These are phyloP conservation scores for Helicoverpa armigera DNA, from an alignment of 1,140 invertebrate species.

Conservation along the genomic window DNA sequence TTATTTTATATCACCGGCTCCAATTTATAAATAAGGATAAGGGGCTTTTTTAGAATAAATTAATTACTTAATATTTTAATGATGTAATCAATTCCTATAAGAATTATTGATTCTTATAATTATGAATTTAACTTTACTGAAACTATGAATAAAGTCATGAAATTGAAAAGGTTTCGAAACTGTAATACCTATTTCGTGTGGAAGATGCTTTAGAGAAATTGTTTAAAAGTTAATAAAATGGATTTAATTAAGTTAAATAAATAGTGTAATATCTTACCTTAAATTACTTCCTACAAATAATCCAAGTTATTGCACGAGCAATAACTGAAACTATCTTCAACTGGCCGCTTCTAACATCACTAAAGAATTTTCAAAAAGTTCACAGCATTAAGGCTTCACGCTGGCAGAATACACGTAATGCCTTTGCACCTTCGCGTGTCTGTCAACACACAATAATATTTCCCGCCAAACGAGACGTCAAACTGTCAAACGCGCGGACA, in stretches of 20 bases:
- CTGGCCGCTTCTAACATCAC: slow-evolving; percentile 75
- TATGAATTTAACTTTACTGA: no score
- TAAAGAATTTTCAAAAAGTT: slow-evolving; percentile 64
- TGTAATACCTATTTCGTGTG: no score
- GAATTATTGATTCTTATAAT: no score
- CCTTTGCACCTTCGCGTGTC: slow-evolving; percentile 53
- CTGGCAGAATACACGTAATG: slow-evolving; percentile 57
- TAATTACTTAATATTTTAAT: not conserved
- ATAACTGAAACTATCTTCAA: slow-evolving; percentile 80
- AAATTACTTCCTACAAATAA: slow-evolving; percentile 68
- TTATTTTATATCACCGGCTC: no score
- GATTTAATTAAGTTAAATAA: not conserved
- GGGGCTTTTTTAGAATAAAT: not conserved
- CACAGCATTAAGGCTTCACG: slow-evolving; percentile 47
- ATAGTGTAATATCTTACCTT: slow-evolving; percentile 62
- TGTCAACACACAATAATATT: slow-evolving; percentile 67
- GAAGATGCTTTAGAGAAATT: no score
- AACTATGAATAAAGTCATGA: no score
- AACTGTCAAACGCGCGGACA: slow-evolving; percentile 83
- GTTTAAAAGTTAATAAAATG: no score
- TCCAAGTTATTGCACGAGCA: slow-evolving; percentile 83
- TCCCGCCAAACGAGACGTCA: slow-evolving; percentile 85
- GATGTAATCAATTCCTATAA: no score
- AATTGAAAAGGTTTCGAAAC: no score
- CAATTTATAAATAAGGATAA: no score